Evolutionary conservation across 2,797 vertebrate species (phyloP).

Genomic region (Rhinoraja longicauda): DNA sequence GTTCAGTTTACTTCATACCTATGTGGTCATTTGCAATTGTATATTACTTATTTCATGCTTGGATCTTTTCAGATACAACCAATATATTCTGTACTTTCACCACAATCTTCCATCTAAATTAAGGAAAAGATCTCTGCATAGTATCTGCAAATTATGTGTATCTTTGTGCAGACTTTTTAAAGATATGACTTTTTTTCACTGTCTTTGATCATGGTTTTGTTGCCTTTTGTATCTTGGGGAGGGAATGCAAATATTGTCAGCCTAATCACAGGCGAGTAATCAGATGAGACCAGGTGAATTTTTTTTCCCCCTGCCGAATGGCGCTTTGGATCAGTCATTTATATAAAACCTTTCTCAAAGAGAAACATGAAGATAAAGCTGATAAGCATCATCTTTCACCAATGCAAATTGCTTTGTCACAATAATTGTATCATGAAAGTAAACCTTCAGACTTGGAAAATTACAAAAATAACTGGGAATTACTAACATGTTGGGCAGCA

Average conservation of each 20-base stretch:
- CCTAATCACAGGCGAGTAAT: background rate
- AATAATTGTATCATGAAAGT: background rate
- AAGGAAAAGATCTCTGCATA: background rate
- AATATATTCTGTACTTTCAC: background rate
- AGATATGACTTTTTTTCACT: background rate
- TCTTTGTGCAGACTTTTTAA: background rate
- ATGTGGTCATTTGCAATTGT: background rate
- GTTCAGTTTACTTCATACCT: background rate
- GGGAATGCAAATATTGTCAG: background rate
- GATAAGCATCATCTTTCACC: background rate
- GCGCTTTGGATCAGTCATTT: background rate
- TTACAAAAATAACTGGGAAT: background rate
- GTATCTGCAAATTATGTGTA: background rate
- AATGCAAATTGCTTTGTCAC: background rate
- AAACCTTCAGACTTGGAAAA: background rate
- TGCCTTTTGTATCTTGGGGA: background rate
- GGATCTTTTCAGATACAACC: background rate
- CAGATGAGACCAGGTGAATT: background rate
- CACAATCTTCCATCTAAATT: background rate
- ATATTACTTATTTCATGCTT: background rate
- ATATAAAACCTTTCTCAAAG: background rate
- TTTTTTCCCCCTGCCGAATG: background rate
- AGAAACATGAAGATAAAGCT: too few species aligned
- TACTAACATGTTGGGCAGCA: background rate
- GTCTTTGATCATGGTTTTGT: background rate